Conservation (phyloP, 2,113 vertebrate species). For the Chaetorhynchus papuensis region DNA sequence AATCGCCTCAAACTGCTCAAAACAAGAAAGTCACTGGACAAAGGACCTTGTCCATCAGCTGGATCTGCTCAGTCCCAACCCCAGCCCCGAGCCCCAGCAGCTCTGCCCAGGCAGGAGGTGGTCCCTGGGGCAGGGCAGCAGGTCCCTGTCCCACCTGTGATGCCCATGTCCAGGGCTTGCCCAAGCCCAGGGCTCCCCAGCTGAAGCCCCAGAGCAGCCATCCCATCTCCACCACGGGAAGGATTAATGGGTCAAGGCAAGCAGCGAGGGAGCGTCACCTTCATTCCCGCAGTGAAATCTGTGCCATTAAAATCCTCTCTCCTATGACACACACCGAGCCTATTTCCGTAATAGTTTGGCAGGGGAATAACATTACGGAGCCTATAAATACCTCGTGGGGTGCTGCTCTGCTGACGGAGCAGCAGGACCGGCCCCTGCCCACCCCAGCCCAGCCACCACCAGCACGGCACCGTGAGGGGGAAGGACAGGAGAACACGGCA, state of each 20-base stretch:
- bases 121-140: neutral
- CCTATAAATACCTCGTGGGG: conserved; percentile 51
- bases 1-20: neutral
- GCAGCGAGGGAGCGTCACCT: neutral
- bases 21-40: neutral
- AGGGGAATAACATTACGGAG: conserved; percentile 37
- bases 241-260: neutral
- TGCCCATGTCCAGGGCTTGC: neutral
- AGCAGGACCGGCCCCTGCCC: neutral
- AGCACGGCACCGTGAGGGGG: neutral
- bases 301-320: conserved; percentile 48
- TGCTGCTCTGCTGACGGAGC: conserved; percentile 16
- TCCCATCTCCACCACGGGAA: neutral
- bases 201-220: rapidly evolving
- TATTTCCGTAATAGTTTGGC: conserved; percentile 56
- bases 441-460: neutral
- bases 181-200: rapidly evolving
- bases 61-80: neutral
- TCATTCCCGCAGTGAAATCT: neutral
- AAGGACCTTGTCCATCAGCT: neutral
- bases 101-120: neutral
- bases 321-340: conserved; percentile 50
- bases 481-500: neutral
- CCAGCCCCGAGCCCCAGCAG: rapidly evolving
- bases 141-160: neutral